phyloP scores from a whole-genome alignment of 2,113 vertebrate genomes.

The Tragelaphus strepsiceros region DNA sequence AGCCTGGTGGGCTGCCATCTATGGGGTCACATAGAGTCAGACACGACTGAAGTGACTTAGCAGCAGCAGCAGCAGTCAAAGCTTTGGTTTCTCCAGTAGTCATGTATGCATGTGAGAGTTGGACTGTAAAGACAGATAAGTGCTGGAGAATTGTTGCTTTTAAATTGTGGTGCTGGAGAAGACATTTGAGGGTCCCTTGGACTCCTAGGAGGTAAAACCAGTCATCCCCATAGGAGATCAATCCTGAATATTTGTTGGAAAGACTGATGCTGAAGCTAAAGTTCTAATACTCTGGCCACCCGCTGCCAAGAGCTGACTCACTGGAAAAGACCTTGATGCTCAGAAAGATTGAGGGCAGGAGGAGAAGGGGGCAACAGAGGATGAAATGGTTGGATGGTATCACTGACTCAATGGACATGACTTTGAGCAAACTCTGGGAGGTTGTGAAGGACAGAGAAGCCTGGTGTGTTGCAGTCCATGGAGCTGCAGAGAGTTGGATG shows the following conservation, averaged over 20 bases:
- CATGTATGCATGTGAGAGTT: background rate
- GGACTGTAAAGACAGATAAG: background rate
- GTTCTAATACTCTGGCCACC: background rate
- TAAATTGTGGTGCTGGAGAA: background rate
- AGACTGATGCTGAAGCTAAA: background rate
- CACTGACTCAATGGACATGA: background rate
- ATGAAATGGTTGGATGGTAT: background rate
- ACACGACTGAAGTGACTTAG: rapidly evolving
- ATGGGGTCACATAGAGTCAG: rapidly evolving
- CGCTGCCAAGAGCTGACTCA: background rate
- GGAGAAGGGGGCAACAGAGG: background rate
- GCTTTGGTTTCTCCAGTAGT: background rate
- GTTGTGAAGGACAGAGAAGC: background rate
- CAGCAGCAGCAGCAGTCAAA: background rate
- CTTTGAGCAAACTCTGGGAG: background rate
- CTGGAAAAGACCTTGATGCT: background rate
- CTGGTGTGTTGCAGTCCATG: background rate
- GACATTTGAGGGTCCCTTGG: background rate
- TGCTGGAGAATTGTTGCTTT: background rate
- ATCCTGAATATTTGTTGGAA: background rate
- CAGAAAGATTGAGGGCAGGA: background rate
- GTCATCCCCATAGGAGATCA: background rate
- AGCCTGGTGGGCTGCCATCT: too few species aligned
- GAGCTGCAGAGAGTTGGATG: background rate
- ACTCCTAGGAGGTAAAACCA: background rate